Evolutionary conservation across 2,113 vertebrate genomes (phyloP).

Genomic region (Acanthisitta chloris): DNA sequence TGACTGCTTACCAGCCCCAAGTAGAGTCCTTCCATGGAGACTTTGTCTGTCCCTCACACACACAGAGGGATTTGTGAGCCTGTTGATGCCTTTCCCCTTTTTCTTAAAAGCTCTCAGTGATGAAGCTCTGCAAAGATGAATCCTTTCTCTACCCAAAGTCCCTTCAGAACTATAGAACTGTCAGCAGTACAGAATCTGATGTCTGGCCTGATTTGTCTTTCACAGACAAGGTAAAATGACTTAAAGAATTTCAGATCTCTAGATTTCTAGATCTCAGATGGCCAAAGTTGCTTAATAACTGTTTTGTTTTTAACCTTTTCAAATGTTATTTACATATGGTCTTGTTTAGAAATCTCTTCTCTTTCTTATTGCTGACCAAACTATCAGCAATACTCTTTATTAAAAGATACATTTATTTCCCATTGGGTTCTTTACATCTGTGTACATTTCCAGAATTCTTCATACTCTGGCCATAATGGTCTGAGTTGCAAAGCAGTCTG

Average conservation of each 20-base stretch:
- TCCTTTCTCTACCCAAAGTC: background rate
- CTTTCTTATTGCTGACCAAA: background rate
- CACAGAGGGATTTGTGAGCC: background rate
- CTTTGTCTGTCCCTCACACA: accelerated
- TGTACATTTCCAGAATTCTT: background rate
- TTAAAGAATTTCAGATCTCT: background rate
- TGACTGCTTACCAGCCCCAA: accelerated
- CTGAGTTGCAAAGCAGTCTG: background rate
- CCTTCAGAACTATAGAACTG: background rate
- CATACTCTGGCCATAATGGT: accelerated
- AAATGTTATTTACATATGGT: background rate
- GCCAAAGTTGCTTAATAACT: background rate
- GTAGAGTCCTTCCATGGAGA: background rate
- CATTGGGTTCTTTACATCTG: background rate
- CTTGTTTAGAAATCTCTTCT: background rate
- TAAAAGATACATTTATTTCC: background rate
- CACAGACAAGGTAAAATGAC: background rate
- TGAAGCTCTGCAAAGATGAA: background rate
- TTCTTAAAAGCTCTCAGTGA: background rate
- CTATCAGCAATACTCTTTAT: background rate
- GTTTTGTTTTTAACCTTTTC: background rate
- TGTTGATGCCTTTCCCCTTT: background rate
- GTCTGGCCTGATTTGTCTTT: background rate
- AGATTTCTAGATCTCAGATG: background rate
- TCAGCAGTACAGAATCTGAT: background rate